Evolutionary conservation across 2,797 vertebrate genomes (phyloP).

Genomic region (Sebastes hopkinsi): DNA sequence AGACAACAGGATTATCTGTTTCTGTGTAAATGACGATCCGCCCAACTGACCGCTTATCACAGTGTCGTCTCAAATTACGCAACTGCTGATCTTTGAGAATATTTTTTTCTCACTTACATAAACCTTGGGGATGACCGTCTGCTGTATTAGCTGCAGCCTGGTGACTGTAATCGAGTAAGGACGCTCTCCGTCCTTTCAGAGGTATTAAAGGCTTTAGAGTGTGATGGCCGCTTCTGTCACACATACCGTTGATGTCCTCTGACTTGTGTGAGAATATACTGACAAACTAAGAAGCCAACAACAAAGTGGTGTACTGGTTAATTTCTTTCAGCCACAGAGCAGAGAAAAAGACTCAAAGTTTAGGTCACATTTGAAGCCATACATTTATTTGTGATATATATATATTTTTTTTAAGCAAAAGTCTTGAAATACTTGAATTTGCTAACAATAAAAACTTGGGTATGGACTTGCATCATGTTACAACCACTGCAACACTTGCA

Average conservation of each 20-base stretch:
- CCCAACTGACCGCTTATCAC: background rate
- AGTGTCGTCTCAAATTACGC: slow-evolving; percentile 28
- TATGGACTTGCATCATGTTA: background rate
- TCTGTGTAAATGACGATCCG: background rate
- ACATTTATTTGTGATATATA: too few relatives aligned
- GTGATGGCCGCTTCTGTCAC: background rate
- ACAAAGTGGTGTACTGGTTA: background rate
- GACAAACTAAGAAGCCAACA: background rate
- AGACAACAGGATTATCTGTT: slow-evolving; percentile 22
- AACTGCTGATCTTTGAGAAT: slow-evolving; percentile 29
- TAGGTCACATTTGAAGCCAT: background rate
- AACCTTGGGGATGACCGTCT: slow-evolving; percentile 6
- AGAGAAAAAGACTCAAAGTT: background rate
- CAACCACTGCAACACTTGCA: background rate
- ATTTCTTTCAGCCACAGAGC: background rate
- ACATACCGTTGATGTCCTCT: background rate
- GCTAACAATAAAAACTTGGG: background rate
- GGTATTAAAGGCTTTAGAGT: slow-evolving; percentile 55
- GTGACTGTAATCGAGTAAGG: slow-evolving; percentile 36
- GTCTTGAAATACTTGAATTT: background rate
- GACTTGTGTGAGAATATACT: background rate
- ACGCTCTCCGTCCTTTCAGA: background rate
- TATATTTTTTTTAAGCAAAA: background rate
- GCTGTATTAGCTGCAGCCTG: slow-evolving; percentile 1
- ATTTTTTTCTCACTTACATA: slow-evolving; percentile 33